Base-by-base conservation (phyloP, 2,113 vertebrate species). In the Cyanistes caeruleus region DNA sequence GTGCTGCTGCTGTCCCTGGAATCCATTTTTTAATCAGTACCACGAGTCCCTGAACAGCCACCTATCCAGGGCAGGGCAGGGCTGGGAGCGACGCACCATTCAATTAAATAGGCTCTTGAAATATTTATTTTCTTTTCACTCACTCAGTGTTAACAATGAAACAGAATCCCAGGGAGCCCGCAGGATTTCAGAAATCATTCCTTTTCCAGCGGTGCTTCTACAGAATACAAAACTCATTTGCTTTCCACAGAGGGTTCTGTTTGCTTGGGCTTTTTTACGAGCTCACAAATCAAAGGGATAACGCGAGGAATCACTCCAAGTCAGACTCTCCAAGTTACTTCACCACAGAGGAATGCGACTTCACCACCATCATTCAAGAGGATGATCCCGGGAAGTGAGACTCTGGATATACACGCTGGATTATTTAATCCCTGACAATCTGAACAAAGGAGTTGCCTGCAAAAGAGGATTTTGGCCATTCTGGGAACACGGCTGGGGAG, bases 61-160 rank as follows among this genome's bases (percentile, higher is more conserved):
- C 24, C 33, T 46, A 3, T 3, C 44, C 62, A 7, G 15, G 6
- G n/a, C 25, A 35, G 14, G 58, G 24, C 74, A 49, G 81, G 56
- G 25, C 78, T 3, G 33, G 52, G 72, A 52, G 63, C 1, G 3
- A 48, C 3, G 6, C 78, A 67, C 85, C 68, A 41, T 27, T 20
- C 35, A 7, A 85, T 31, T 15, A 9, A 30, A 92, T 9, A 96
- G 94, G 96, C 93, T 96, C 96, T 76, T 60, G 96, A 97, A 97
- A 95, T 95, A 95, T 98, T 98, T 98, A 98, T 98, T 98, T 79
- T 69, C 64, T 79, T 89, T 39, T 92, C 96, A 96, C 96, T 97
- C 97, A 95, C 95, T 95, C 97, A 86, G 68, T n/a, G 58, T 52
- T 58, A 63, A 90, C 70, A 88, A 64, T 60, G 94, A 95, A 90